phyloP scores from a whole-genome alignment of 2,113 vertebrate genomes.

The Chloropsis cyanopogon region DNA sequence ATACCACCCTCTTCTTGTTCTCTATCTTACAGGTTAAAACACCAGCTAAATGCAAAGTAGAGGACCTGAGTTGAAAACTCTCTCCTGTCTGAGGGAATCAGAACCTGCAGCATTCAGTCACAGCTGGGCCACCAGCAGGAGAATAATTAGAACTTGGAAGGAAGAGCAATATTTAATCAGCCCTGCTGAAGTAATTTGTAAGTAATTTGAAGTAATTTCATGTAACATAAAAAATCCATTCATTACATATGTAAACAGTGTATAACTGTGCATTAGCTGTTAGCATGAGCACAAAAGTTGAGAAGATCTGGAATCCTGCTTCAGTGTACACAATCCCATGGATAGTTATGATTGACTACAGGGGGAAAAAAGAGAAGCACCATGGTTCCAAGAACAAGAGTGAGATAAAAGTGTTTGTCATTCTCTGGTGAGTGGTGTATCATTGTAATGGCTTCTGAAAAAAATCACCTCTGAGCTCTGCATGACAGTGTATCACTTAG shows the following conservation, averaged over 20 bases:
- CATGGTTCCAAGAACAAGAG: neutral
- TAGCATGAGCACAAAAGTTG: neutral
- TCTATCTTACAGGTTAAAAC: neutral
- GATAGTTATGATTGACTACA: neutral
- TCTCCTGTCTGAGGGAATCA: neutral
- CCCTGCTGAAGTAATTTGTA: neutral
- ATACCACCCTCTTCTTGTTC: neutral
- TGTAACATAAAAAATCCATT: neutral
- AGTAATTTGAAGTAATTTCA: neutral
- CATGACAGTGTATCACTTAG: neutral
- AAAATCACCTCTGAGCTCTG: neutral
- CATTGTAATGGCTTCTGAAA: neutral
- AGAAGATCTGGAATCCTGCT: neutral
- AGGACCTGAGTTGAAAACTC: neutral
- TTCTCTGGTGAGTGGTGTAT: neutral
- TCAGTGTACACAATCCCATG: neutral
- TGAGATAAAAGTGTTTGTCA: neutral
- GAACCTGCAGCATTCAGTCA: neutral
- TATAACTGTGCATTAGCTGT: neutral
- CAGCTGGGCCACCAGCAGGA: neutral
- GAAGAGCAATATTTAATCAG: neutral
- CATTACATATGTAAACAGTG: neutral
- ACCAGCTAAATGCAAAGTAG: neutral
- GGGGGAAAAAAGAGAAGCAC: neutral
- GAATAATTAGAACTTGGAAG: neutral